Base-by-base conservation (phyloP, 2,113 vertebrate genomes). In the Aldabrachelys gigantea region DNA sequence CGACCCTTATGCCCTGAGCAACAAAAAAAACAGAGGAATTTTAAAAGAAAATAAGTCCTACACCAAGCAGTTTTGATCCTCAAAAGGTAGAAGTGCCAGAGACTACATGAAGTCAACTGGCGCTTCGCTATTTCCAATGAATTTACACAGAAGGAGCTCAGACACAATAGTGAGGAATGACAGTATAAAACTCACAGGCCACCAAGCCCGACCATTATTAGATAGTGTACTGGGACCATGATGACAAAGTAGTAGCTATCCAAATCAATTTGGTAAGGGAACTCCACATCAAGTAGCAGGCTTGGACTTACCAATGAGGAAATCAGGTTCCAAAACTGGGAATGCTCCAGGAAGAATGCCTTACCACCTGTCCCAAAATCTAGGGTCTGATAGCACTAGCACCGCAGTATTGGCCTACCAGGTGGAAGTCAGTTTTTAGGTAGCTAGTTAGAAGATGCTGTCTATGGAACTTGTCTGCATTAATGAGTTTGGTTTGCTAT, bases 361-460 rank as follows among this genome's bases (percentile, higher is more conserved):
- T 75, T 19, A 49, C 86, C 5, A 62, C 57, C 57, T 14, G 17
- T 22, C 13, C 0, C 0, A 92, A 57, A 72, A 87, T 50, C 31
- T 80, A 72, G 88, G 84, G 69, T 3, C 75, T 47, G 24, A 62
- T 85, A 90, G 85, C 82, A 82, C 35, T 86, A 92, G 86, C 35
- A 35, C 38, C 62, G 82, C 50, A 84, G 50, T 44, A 76, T 29
- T 38, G 8, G 22, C 35, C 29, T 85, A 44, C 29, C 0, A 0
- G 25, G 49, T 35, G 6, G 89, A 10, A 90, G 59, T 69, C 14
- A 87, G 38, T 31, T 91, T 54, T 38, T 90, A 24, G 38, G 59
- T 78, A 79, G 57, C 21, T 80, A 49, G 13, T 22, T 85, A 49
- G 72, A 93, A 82, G 24, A 93, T 14, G n/a, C 8, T 27, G 59